Evolutionary conservation across 1,140 invertebrate species (phyloP).

Genomic region (Teleopsis dalmanni): DNA sequence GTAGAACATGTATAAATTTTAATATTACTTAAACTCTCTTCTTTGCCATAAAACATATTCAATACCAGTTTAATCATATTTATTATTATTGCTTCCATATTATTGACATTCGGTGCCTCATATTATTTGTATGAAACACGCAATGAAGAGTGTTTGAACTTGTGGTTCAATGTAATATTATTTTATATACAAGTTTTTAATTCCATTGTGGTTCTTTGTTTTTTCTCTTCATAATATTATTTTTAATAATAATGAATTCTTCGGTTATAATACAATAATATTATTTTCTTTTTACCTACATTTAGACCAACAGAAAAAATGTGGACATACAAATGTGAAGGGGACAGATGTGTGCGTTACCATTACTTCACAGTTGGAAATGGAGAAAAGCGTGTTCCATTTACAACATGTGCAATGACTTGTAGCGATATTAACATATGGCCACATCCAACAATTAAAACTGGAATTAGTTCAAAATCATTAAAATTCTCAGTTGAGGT

Average conservation of each 20-base stretch:
- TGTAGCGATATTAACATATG: conserved; percentile 42
- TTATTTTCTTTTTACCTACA: conserved; percentile 12
- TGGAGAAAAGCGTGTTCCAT: conserved; percentile 35
- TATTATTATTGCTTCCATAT: no score
- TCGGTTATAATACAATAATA: neutral
- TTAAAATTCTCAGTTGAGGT: conserved; percentile 31
- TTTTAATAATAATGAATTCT: neutral
- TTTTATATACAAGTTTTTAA: neutral
- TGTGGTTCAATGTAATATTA: conserved; percentile 1
- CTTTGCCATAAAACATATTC: no score
- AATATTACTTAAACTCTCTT: no score
- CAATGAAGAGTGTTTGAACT: no score
- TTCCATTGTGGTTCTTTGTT: neutral
- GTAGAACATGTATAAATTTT: no score
- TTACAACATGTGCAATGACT: conserved; percentile 41
- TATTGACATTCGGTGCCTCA: no score
- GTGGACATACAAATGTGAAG: conserved; percentile 42
- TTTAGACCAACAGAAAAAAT: conserved; percentile 40
- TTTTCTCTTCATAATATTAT: neutral
- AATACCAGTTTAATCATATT: no score
- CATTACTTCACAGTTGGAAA: conserved; percentile 19
- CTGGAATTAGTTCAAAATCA: conserved; percentile 28
- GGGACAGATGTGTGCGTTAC: conserved; percentile 33
- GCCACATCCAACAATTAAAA: conserved; percentile 41
- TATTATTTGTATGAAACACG: no score